Conservation (phyloP, 1,140 invertebrate genomes). For the Drosophila persimilis region DNA sequence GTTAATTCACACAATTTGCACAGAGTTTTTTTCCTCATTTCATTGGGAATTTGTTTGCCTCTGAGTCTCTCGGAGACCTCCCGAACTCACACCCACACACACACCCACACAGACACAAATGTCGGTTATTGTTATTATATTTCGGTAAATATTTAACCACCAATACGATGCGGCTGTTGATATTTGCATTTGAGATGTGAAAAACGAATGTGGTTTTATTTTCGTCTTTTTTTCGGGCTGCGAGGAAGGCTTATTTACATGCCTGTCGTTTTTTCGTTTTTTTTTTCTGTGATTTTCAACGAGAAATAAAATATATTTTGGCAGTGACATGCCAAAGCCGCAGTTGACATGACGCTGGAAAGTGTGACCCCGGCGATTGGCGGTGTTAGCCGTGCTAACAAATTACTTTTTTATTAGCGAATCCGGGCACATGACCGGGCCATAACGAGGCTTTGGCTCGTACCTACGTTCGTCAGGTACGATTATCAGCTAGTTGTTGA, state of each 20-base stretch:
- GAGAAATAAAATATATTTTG: constrained; percentile 11
- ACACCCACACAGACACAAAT: not conserved
- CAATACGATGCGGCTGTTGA: constrained; percentile 13
- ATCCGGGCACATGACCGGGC: constrained; percentile 26
- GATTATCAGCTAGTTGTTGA: constrained; percentile 40
- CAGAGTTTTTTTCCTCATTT: constrained; percentile 23
- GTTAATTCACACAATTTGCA: constrained; percentile 51
- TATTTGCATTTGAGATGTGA: constrained; percentile 33
- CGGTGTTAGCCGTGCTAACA: constrained; percentile 3
- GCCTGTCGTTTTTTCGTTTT: not conserved
- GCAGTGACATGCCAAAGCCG: constrained; percentile 55
- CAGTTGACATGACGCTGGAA: constrained; percentile 42
- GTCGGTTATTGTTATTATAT: constrained; percentile 11
- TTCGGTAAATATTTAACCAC: constrained; percentile 47
- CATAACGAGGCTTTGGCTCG: constrained; percentile 22
- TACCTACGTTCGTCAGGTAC: not conserved
- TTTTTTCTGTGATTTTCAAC: not conserved
- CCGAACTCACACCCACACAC: not conserved
- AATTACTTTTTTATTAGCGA: constrained; percentile 37
- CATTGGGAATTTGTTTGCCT: constrained; percentile 17
- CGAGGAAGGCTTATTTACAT: not conserved
- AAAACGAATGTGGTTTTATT: constrained; percentile 31
- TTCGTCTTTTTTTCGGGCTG: not conserved
- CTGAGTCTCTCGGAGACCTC: not conserved
- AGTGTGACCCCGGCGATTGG: constrained; percentile 22